Conservation (phyloP, 2,797 vertebrate species). For the Brachymystax lenok region DNA sequence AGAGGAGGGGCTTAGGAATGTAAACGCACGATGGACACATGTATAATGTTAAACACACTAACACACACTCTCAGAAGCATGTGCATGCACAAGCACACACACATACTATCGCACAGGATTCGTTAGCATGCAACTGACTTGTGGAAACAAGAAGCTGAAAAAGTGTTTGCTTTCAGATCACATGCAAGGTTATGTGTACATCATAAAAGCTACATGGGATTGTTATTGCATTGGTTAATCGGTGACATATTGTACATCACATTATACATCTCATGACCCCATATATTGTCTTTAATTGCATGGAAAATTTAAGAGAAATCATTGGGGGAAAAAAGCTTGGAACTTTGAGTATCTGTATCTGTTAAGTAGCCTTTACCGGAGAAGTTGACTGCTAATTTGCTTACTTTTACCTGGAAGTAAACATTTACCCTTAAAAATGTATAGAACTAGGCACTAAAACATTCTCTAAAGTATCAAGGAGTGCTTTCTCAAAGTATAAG, state of each 20-base stretch:
- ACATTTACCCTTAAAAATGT: background rate
- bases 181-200: constrained; percentile 63
- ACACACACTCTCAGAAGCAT: constrained; percentile 20
- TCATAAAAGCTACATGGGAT: constrained; percentile 47
- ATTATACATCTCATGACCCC: constrained; percentile 21
- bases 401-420: background rate
- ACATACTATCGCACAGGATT: constrained; percentile 15
- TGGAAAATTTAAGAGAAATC: background rate
- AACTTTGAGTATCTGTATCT: background rate
- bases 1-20: constrained; percentile 46
- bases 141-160: constrained; percentile 61
- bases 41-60: constrained; percentile 10
- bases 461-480: background rate
- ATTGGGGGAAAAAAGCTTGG: background rate
- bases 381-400: background rate
- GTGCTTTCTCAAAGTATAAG: background rate
- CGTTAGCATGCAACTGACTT: constrained; percentile 68
- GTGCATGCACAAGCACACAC: constrained; percentile 19
- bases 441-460: background rate
- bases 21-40: constrained; percentile 5
- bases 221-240: constrained; percentile 43
- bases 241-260: constrained; percentile 48
- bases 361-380: background rate
- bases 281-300: constrained; percentile 19
- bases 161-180: constrained; percentile 43